These are phyloP conservation scores for Hemicordylus capensis DNA, from an alignment of 2,113 vertebrate species.

Conservation along the genomic window DNA sequence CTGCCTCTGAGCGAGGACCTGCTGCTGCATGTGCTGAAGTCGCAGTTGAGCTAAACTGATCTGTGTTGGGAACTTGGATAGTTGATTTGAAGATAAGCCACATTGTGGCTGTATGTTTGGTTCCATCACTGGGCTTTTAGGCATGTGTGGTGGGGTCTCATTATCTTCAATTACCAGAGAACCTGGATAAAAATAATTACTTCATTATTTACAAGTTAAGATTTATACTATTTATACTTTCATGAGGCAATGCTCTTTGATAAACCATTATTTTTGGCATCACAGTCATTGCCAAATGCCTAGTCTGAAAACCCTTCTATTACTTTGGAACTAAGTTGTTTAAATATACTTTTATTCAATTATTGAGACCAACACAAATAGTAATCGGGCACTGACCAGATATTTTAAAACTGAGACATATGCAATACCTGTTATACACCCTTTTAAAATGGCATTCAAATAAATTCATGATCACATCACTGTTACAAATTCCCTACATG, in stretches of 20 bases:
- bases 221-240: neutral
- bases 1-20: conserved; percentile 83
- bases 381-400: neutral
- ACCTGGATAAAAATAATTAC: conserved; percentile 70
- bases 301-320: neutral
- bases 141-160: conserved; percentile 74
- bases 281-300: neutral
- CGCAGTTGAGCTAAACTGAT: conserved; percentile 85
- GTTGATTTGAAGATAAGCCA: conserved; percentile 77
- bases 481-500: neutral
- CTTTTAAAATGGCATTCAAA: neutral
- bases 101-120: conserved; percentile 74
- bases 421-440: neutral
- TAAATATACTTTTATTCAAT: neutral
- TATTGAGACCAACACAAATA: neutral
- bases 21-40: conserved; percentile 86
- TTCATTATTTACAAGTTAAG: neutral
- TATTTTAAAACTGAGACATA: neutral
- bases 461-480: neutral
- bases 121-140: conserved; percentile 76
- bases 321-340: conserved; percentile 5
- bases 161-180: conserved; percentile 84
- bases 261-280: conserved; percentile 11
- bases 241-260: rapidly evolving
- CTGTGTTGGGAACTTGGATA: conserved; percentile 83